Base-by-base conservation (phyloP, 2,888 invertebrate genomes). In the Myopa testacea region DNA sequence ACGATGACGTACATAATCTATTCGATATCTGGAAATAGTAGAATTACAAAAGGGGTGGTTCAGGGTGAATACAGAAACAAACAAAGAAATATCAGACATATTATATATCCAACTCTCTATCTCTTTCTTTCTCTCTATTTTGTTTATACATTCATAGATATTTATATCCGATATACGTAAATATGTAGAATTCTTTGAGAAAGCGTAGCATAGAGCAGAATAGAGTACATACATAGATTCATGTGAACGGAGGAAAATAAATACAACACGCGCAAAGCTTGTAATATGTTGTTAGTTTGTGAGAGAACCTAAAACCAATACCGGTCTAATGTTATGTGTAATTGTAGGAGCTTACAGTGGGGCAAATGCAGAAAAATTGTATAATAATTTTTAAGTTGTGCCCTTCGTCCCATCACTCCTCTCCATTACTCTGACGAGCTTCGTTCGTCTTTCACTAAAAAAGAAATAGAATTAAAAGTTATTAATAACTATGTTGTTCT, bases 71-170 rank as follows among this genome's bases (percentile, higher is more conserved):
- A 74, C 50, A 37, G 7, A 4, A 55, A 55, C 55, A n/a, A 55
- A n/a, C 5, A n/a, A 55, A 16, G n/a, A 55, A 34, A 65, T 10
- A 65, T 14, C 38, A 38, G 8, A 62, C 26, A 62, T 62, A 62
- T 62, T 62, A 6, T 26, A 26, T 26, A 26, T 62, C n/a, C 10
- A 10, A 26, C 62, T 45, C 45, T 45, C 7, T 10, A 5, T 58
- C 62, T 26, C 14, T 65, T 65, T 65, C 12, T 34, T 12, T 55
- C 2, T 82, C 80, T 82, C 78, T 80, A 78, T 12, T 68, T 84
- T 84, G 84, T 86, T 55, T n/a, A 55, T 16, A 55, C 55, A 55
- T n/a, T 14, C 55, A 55, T 12, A 55, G 16, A 55, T 16, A 55
- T n/a, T n/a, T 55, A 4, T 55, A 45, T 55, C 10, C 55, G n/a